A percentile compares a stretch with the other conserved stretches of the same genome.
Conservation (phyloP, 2,888 invertebrate species). For the Prosopocoilus inquinatus region DNA sequence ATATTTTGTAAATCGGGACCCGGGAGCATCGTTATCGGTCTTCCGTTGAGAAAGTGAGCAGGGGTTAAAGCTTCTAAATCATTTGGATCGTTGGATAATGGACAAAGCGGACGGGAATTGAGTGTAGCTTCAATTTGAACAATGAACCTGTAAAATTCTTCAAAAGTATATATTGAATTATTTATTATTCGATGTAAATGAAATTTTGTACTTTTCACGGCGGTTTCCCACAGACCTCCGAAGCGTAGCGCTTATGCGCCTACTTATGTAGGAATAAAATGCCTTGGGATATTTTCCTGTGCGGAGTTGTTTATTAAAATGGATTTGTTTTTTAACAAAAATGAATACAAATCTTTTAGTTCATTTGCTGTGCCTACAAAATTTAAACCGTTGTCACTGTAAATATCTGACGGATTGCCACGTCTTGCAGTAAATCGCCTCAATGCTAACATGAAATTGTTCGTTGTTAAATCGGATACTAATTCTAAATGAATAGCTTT, state of each 20-base stretch:
- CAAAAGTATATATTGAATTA: neutral
- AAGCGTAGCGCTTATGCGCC: neutral
- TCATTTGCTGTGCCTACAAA: slow-evolving; percentile 8
- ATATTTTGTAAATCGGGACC: too few species aligned
- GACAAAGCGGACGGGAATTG: neutral
- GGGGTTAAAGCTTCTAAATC: neutral
- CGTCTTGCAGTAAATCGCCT: slow-evolving; percentile 18
- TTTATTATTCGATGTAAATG: neutral
- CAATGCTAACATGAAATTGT: slow-evolving; percentile 10
- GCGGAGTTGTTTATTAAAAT: neutral
- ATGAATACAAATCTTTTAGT: slow-evolving; percentile 8
- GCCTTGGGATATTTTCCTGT: neutral
- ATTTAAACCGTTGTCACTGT: slow-evolving; percentile 15
- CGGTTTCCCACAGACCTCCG: neutral
- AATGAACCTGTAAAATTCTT: neutral
- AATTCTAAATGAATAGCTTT: slow-evolving; percentile 26
- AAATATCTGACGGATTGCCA: slow-evolving; percentile 13
- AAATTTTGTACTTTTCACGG: neutral
- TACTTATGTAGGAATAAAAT: neutral
- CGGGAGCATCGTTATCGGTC: neutral
- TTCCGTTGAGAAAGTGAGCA: neutral
- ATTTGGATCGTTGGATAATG: slow-evolving; percentile 1
- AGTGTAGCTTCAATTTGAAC: neutral
- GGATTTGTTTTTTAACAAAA: neutral
- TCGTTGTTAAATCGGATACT: slow-evolving; percentile 10